Percentiles rank a stretch among this genome's conserved stretches.
Conservation (phyloP, 2,797 vertebrate species). For the Sternotherus odoratus region DNA sequence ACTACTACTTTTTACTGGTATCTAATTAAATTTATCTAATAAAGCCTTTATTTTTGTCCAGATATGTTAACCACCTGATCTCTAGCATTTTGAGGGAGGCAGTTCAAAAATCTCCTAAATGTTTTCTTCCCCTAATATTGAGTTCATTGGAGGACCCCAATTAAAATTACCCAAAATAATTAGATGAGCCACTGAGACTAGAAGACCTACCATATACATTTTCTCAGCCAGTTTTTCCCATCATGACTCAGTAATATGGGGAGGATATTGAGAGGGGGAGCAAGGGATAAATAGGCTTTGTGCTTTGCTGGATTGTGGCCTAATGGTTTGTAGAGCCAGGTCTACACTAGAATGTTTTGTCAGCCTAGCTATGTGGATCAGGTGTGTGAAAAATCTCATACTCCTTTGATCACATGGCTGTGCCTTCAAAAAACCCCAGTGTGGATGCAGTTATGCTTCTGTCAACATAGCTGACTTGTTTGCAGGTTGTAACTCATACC, state of each 20-base stretch:
- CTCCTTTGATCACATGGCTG: not conserved
- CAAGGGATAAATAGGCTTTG: not conserved
- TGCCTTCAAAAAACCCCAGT: not conserved
- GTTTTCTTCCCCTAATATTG: not conserved
- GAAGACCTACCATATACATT: not conserved
- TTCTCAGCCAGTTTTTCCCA: not conserved
- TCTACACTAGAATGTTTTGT: not conserved
- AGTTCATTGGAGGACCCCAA: not conserved
- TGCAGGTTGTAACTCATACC: not conserved
- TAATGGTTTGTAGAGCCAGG: not conserved
- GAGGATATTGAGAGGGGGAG: not conserved
- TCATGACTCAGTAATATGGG: not conserved
- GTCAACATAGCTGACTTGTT: not conserved
- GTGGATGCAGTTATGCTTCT: not conserved
- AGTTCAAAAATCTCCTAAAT: not conserved
- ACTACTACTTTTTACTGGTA: not conserved
- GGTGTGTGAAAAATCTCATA: not conserved
- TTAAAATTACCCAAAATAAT: not conserved
- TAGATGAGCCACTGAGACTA: not conserved
- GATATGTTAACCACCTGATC: not conserved
- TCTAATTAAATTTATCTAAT: not conserved
- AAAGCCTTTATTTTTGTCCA: not conserved
- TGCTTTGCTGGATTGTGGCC: not conserved
- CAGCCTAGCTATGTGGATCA: not conserved
- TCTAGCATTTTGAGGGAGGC: not conserved